Conservation (phyloP, 2,888 invertebrate species). For the Eupithecia centaureata region DNA sequence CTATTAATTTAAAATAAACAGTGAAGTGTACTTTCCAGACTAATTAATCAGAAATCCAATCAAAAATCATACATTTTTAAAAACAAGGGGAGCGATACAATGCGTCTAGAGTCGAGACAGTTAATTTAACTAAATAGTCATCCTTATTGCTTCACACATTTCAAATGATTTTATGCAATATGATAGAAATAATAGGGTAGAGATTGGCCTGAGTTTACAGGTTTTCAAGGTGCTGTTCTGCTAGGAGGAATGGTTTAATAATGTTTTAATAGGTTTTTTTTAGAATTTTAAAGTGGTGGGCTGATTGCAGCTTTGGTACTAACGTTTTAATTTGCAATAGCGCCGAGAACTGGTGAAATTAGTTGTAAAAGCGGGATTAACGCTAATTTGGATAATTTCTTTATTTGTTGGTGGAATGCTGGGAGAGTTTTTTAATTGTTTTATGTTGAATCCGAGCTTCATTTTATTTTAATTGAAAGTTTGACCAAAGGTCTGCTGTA, state of each 20-base stretch:
- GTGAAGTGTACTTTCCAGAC: conserved; percentile 45
- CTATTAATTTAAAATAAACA: conserved; percentile 33
- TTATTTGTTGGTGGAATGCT: conserved; percentile 26
- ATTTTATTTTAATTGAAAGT: background rate
- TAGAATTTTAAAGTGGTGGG: conserved; percentile 46
- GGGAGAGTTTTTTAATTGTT: background rate
- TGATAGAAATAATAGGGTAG: background rate
- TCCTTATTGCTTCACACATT: conserved; percentile 45
- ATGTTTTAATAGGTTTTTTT: conserved; percentile 55
- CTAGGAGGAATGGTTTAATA: conserved; percentile 48
- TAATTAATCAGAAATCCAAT: conserved; percentile 67
- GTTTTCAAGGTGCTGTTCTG: conserved; percentile 19
- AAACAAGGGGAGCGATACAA: conserved; percentile 54
- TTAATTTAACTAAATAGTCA: conserved; percentile 59
- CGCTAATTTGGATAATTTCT: conserved; percentile 27
- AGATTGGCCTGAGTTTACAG: conserved; percentile 11
- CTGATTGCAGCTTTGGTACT: conserved; percentile 46
- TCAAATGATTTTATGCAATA: conserved; percentile 9
- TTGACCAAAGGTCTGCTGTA: too few species aligned
- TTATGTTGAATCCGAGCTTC: background rate
- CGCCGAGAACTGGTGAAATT: conserved; percentile 36
- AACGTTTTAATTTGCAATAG: conserved; percentile 45
- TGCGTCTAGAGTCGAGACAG: conserved; percentile 43
- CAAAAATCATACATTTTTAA: conserved; percentile 64
- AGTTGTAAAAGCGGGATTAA: conserved; percentile 32